Evolutionary conservation across 2,797 vertebrate species (phyloP).

Genomic region (Danio jaintianensis): DNA sequence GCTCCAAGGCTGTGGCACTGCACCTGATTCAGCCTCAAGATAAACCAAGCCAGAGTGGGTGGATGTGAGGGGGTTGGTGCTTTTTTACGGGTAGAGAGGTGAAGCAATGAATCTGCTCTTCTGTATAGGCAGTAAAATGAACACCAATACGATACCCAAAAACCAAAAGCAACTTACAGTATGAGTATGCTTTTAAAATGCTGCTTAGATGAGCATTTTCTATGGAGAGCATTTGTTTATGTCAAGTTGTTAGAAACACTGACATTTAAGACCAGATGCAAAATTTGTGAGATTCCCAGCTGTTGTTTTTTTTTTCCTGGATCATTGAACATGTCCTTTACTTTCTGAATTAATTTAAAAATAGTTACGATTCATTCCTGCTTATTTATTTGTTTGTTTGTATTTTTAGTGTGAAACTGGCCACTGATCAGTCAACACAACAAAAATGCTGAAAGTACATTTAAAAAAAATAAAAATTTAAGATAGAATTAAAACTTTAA

Average conservation of each 20-base stretch:
- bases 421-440: too few species aligned
- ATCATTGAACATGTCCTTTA: background rate
- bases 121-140: background rate
- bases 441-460: too few species aligned
- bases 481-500: too few species aligned
- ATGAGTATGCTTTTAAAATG: background rate
- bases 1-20: slow-evolving; percentile 43
- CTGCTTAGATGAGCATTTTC: background rate
- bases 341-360: background rate
- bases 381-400: too few species aligned
- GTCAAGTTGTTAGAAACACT: background rate
- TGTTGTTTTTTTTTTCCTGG: background rate
- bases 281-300: background rate
- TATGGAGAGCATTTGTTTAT: background rate
- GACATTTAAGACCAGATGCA: background rate
- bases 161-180: too few species aligned
- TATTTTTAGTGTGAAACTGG: too few species aligned
- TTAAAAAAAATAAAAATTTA: too few species aligned
- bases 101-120: slow-evolving; percentile 3
- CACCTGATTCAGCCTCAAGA: slow-evolving; percentile 24
- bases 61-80: background rate
- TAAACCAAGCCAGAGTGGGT: slow-evolving; percentile 5
- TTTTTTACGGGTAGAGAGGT: background rate
- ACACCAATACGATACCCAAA: background rate
- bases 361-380: background rate